Base-by-base conservation (phyloP, 2,888 invertebrate genomes). In the Nomada ferruginata region DNA sequence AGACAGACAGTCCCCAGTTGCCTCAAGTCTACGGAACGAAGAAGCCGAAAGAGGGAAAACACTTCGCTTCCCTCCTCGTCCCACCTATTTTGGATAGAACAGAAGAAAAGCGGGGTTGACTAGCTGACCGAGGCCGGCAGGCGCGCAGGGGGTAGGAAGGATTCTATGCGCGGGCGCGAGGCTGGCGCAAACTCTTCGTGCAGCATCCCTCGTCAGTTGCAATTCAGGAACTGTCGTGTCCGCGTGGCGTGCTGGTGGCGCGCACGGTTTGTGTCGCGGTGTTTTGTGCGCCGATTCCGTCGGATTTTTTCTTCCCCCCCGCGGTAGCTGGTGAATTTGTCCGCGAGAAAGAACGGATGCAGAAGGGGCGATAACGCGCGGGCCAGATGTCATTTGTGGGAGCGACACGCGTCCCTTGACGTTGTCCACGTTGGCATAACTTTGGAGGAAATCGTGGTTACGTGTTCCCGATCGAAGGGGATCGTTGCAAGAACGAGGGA, bases 181-280 rank as follows among this genome's bases (percentile, higher is more conserved):
- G 84, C 89, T 88, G 90, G 92, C 92, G 92, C 92, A 91, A 92
- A 91, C 92, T 91, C 92, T 92, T 89, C 90, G 88, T 90, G 91
- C 93, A 92, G 93, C 93, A 92, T 93, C 92, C 90, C 87, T 87
- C 92, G 90, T 93, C 93, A 93, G 93, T 93, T 91, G 92, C 92
- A 91, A 91, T 85, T 92, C 90, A 90, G 93, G 90, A 91, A 92
- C 92, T 91, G 93, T 92, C 91, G 92, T 91, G 92, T 88, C 76
- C 89, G 89, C 89, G 87, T 83, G 80, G 77, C 68, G 79, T 71
- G 75, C 50, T 66, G 50, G 29, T 65, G 76, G 76, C 70, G 60
- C 66, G 66, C 74, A 36, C 60, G 20, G 65, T 53, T 59, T 69
- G 71, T 60, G 65, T 57, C 59, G 29, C 78, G 69, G 61, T 65